Percentiles rank a stretch among this genome's conserved stretches.
Conservation (phyloP, 2,797 vertebrate species). For the Dermochelys coriacea region DNA sequence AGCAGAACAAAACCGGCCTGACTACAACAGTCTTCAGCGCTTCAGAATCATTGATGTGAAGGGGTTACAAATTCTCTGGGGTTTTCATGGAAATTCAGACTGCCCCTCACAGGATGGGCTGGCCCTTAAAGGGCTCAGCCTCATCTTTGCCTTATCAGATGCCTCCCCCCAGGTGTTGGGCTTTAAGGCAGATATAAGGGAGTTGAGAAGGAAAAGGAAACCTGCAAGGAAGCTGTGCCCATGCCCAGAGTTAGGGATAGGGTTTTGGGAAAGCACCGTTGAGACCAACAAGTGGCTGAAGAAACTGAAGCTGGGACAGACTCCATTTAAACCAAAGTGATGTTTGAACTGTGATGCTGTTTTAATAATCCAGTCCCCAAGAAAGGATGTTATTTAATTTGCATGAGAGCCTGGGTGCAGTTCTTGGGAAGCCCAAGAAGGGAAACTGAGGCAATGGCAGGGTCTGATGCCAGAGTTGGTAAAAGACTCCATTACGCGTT, state of each 20-base stretch:
- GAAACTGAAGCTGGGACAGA: background rate
- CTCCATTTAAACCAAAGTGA: background rate
- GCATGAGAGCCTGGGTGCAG: background rate
- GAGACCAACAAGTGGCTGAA: background rate
- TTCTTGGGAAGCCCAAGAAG: background rate
- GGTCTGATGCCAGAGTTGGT: fast-evolving
- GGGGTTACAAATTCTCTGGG: background rate
- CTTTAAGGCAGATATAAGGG: background rate
- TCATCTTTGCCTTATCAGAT: background rate
- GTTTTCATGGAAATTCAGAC: background rate
- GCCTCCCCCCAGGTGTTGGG: background rate
- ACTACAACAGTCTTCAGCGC: background rate
- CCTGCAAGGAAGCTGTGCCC: background rate
- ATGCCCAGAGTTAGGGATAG: background rate
- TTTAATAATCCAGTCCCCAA: background rate
- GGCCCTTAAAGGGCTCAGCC: background rate
- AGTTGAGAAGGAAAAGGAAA: background rate
- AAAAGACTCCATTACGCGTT: background rate
- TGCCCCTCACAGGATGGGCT: background rate
- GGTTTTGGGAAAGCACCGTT: background rate
- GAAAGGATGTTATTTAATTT: background rate
- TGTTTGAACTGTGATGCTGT: background rate
- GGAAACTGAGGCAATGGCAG: background rate
- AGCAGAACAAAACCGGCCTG: background rate
- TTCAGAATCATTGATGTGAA: background rate